Percentiles rank a stretch among this genome's conserved stretches.
Conservation (phyloP, 2,888 invertebrate genomes). For the Callyntrura guangdongensis region DNA sequence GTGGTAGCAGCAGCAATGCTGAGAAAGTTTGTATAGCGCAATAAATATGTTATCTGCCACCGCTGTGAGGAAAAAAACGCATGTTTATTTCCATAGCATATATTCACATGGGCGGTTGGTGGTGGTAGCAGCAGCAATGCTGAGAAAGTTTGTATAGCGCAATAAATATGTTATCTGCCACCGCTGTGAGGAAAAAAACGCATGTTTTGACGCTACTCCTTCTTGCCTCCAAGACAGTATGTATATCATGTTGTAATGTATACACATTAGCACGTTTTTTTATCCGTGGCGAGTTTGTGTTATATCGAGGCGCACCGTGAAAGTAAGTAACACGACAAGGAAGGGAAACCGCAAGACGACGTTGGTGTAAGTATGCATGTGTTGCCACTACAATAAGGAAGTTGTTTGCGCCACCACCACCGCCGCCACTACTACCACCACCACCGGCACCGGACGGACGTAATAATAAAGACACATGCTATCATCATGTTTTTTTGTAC, state of each 20-base stretch:
- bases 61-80: slow-evolving; percentile 4
- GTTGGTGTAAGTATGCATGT: neutral
- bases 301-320: too few species aligned
- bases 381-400: neutral
- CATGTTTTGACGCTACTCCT: neutral
- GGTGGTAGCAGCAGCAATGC: neutral
- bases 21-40: neutral
- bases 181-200: neutral
- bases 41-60: slow-evolving; percentile 33
- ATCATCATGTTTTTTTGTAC: neutral
- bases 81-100: too few species aligned
- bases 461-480: slow-evolving; percentile 49
- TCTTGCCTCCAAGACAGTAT: neutral
- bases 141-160: neutral
- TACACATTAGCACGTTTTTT: slow-evolving; percentile 41
- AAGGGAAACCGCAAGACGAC: neutral
- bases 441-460: slow-evolving; percentile 60
- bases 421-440: too few species aligned
- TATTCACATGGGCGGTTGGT: neutral
- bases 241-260: neutral
- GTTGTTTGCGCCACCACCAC: slow-evolving; percentile 18
- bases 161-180: slow-evolving; percentile 38
- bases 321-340: slow-evolving; percentile 29
- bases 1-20: neutral
- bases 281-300: too few species aligned